Base-by-base conservation (phyloP, 1,140 invertebrate species). In the Drosophila carrolli region DNA sequence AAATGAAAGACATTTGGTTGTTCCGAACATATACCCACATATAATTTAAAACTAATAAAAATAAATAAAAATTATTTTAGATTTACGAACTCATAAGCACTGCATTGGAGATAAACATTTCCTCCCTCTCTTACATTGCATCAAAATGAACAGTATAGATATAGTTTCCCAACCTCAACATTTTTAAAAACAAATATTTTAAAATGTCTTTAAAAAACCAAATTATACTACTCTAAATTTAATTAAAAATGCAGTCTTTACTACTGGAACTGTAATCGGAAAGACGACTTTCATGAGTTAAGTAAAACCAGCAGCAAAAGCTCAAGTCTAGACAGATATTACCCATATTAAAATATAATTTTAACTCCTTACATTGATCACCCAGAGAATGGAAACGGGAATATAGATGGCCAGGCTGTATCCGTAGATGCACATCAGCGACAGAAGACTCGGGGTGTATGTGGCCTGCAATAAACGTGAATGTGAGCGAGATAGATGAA, bases 331-430 rank as follows among this genome's bases (percentile, higher is more conserved):
- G 8, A 38, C 4, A 38, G 37, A 16, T 8, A 43, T 3, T n/a
- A 10, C n/a, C 2, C n/a, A 14, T 32, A 16, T 32, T 38, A 37
- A 1, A 14, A 0, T 38, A 7, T 14, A n/a, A 0, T 16, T 9
- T 1, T 38, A 4, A 19, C 4, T 23, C 9, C 82, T 67, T 47
- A 92, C 91, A 75, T 92, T 91, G 70, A 99, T 97, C 0, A 97
- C 95, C 97, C 98, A 99, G 6, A 99, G 93, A 79, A 99, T 95
- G n/a, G 97, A 97, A 5, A 98, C 96, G 8, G 98, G 98, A 81
- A 99, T 95, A 91, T 98, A 99, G 74, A 99, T 97, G 37, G 97
- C 95, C 43, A 99, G 93, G 0, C 97, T 98, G 92, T 99, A 99
- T 13, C 98, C 98, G 93, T 99, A 99, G 2, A 99, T 94, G 93